These are phyloP conservation scores for Saccopteryx leptura DNA, from an alignment of 2,113 vertebrate species.

Conservation along the genomic window DNA sequence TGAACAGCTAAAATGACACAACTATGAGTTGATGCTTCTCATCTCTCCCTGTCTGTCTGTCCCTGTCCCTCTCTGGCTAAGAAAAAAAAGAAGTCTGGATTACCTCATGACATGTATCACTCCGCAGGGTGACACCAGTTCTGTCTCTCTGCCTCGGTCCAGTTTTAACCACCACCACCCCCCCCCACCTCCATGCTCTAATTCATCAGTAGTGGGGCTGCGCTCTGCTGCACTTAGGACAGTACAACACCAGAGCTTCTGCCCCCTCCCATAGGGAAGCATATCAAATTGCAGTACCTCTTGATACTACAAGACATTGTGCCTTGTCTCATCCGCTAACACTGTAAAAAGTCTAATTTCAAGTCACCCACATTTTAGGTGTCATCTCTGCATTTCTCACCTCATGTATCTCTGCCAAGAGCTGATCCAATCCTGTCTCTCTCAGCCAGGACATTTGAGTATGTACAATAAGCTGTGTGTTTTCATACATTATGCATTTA, in stretches of 20 bases:
- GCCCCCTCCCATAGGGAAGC: neutral
- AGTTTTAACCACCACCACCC: neutral
- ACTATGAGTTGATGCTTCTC: no score
- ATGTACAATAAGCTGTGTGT: neutral
- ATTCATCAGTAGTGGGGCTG: neutral
- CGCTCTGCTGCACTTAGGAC: neutral
- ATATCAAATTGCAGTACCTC: neutral
- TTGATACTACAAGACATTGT: neutral
- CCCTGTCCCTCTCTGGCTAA: no score
- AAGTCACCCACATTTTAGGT: neutral
- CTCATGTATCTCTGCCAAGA: neutral
- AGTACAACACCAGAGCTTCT: neutral
- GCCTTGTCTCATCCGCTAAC: neutral
- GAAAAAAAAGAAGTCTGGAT: no score
- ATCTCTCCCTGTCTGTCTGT: no score
- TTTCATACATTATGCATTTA: neutral
- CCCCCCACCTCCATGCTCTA: no score
- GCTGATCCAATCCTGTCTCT: neutral
- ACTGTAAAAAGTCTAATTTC: neutral
- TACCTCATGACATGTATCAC: accelerated
- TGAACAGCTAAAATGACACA: no score
- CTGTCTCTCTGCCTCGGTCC: no score
- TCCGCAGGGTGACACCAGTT: no score
- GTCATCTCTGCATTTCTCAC: neutral
- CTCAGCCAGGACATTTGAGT: neutral